Conservation (phyloP, 1,140 invertebrate species). For the Sarcophaga peregrina region DNA sequence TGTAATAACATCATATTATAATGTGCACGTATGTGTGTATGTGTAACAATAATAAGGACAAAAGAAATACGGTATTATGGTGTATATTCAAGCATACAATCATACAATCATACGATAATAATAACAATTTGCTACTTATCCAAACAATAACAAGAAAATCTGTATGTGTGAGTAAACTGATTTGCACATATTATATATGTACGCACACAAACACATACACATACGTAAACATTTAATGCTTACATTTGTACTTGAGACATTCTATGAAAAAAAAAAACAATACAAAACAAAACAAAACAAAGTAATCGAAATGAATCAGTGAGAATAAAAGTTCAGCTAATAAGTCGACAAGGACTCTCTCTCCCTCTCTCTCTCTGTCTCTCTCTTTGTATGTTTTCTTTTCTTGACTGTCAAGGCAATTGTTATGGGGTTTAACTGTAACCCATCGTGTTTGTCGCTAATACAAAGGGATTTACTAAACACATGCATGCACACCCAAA, state of each 20-base stretch:
- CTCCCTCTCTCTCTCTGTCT: too few relatives aligned
- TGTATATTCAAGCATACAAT: too few relatives aligned
- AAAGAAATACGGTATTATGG: too few relatives aligned
- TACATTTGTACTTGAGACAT: too few relatives aligned
- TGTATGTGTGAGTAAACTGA: neutral
- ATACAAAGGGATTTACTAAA: constrained; percentile 4
- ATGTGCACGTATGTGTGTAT: too few relatives aligned
- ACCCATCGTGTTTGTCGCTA: constrained; percentile 25
- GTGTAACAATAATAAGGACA: too few relatives aligned
- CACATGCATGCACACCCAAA: too few relatives aligned
- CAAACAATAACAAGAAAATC: neutral
- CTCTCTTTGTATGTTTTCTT: too few relatives aligned
- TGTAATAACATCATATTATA: neutral
- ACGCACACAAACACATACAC: neutral
- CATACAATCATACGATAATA: constrained; percentile 5
- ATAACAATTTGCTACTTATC: constrained; percentile 16
- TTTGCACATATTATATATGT: neutral
- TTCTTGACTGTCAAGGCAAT: constrained; percentile 10
- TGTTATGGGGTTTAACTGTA: constrained; percentile 6
- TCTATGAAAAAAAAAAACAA: neutral
- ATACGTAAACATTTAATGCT: too few relatives aligned
- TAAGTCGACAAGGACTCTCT: constrained; percentile 20
- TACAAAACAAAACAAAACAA: neutral
- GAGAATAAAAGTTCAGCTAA: neutral
- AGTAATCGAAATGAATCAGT: neutral